Evolutionary conservation across 2,797 vertebrate genomes (phyloP).

Genomic region (Podarcis lilfordi): DNA sequence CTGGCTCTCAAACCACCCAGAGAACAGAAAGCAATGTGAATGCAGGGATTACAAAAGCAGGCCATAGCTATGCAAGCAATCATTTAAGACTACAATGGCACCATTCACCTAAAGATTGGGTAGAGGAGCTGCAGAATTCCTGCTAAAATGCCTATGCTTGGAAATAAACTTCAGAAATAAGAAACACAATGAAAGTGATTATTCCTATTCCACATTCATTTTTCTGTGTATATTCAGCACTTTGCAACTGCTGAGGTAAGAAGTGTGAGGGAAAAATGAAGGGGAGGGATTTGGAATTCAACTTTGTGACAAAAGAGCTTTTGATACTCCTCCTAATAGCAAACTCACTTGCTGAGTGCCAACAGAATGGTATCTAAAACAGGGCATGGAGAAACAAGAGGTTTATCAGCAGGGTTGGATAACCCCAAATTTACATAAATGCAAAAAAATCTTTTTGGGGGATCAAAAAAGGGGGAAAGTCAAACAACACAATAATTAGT

Average conservation of each 20-base stretch:
- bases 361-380: no score
- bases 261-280: background rate
- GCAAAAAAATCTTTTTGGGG: no score
- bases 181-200: background rate
- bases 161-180: slow-evolving; percentile 1
- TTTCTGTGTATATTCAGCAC: background rate
- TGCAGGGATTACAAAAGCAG: background rate
- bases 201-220: background rate
- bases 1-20: background rate
- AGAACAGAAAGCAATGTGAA: background rate
- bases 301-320: background rate
- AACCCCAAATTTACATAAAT: no score
- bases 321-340: background rate
- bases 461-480: no score
- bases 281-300: background rate
- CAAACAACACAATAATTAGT: no score
- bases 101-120: background rate
- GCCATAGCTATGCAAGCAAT: background rate
- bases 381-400: no score
- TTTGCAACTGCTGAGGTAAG: background rate
- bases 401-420: no score
- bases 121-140: background rate
- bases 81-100: background rate
- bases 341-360: background rate
- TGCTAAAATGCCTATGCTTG: background rate